Evolutionary conservation across 2,113 vertebrate species (phyloP), one percentile per base, ranked within the genome.

Genomic region (Xenopus laevis): DNA sequence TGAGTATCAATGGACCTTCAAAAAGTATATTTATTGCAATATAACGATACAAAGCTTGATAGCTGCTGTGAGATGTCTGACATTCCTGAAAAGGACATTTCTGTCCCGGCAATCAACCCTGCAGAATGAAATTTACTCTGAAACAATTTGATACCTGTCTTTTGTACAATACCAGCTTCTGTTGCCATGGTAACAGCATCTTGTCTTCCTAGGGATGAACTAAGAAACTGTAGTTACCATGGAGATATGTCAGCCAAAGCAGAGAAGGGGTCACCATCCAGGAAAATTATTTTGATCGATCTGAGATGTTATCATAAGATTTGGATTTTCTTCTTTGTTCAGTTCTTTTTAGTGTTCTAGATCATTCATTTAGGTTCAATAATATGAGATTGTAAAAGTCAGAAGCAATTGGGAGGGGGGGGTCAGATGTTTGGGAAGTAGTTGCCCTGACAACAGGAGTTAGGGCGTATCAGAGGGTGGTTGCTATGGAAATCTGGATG

Each of bases 401-500:
- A 71, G 68, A 75, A 83, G 82, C 65, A 68, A 81, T 18, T 64
- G 83, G 78, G 59, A 12, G 82, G 80, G 86, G 84, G 83, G 75
- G 77, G 80, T 87, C 84, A 86, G 86, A 88, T 89, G 88, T 88
- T 91, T 86, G 91, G 90, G 89, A 91, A 89, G 93, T 87, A 90
- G 94, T 94, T 94, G 86, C 92, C 89, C 79, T 27, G 86, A 90
- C 89, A 92, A 92, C 91, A 87, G 87, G 33, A 87, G 91, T 88
- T 91, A 91, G 91, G 90, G 91, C 91, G 90, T 91, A 90, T 88
- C 79, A 83, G 90, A 70, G 81, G 83, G 87, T 90, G 88, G 94
- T 93, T 92, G 87, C 91, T 88, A 93, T 94, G 92, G 91, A 87
- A 86, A 95, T 84, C 82, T 91, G 89, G 92, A 95, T 94, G 91